Base-by-base conservation (phyloP, 2,888 invertebrate species). In the Philaethria dido region DNA sequence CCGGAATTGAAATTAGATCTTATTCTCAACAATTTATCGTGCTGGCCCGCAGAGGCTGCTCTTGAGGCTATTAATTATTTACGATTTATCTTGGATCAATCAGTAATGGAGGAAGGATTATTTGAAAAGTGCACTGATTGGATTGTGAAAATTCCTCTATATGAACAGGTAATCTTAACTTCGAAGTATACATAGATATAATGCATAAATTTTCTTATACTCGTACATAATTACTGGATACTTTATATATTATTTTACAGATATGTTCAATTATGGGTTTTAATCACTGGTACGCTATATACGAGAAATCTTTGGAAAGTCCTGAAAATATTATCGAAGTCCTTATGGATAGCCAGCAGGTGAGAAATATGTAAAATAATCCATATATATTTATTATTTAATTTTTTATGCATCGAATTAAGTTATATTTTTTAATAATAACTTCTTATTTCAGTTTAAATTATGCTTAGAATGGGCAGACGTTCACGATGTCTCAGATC, bases 391-490 rank as follows among this genome's bases (percentile, higher is more conserved):
- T 11, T 6, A 57, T 33, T 25, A 11, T 3, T 11, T 29, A 16
- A 16, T 4, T 16, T 29, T 29, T 4, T 29, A n/a, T 16, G 6
- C 2, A n/a, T 2, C 0, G 1, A 16, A 16, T 29, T 52, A 4
- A 11, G 11, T 9, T 11, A 50, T 25, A 50, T 50, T n/a, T 25
- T n/a, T 16, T 33, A 29, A 16, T 33, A 52, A 29, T 29, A 33
- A 39, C 2, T 8, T 50, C 14, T 59, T 55, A n/a, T 62, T 66
- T 20, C 86, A 95, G 93, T 94, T 94, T 71, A 93, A 95, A 74
- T 78, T 96, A 1, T 95, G 96, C 73, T 87, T 95, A 55, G 94
- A 95, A 69, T 96, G 96, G 95, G 93, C 95, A 11, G 93, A 95
- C 55, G 93, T 94, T 11, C 95, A 96, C 72, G 89, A 93, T 20